phyloP scores from a whole-genome alignment of 2,888 invertebrate genomes.

The Limenitis camilla region DNA sequence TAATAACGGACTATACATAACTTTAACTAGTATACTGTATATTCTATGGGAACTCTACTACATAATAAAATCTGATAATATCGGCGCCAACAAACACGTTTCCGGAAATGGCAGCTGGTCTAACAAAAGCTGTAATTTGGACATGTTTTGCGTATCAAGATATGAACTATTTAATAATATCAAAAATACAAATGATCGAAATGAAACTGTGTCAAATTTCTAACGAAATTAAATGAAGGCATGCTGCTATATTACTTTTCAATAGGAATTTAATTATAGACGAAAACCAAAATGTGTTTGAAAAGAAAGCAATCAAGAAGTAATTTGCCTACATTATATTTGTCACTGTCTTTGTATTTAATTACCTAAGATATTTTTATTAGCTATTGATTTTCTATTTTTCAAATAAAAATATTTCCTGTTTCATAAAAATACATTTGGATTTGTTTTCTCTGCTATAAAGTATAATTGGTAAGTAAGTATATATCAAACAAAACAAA shows the following conservation, averaged over 20 bases:
- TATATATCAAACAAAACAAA: too few species aligned
- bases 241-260: too few species aligned
- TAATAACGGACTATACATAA: too few species aligned
- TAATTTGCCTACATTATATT: constrained; percentile 32
- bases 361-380: constrained; percentile 36
- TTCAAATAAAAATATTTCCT: too few species aligned
- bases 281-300: too few species aligned
- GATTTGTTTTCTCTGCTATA: too few species aligned
- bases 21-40: too few species aligned
- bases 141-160: background rate
- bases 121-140: constrained; percentile 24
- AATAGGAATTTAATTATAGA: too few species aligned
- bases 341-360: constrained; percentile 38
- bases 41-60: background rate
- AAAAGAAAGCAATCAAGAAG: background rate
- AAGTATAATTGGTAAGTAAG: too few species aligned
- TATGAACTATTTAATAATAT: background rate
- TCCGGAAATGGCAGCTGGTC: constrained; percentile 30
- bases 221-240: too few species aligned
- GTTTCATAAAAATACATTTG: too few species aligned
- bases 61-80: constrained; percentile 21
- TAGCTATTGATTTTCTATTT: constrained; percentile 27
- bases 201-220: background rate
- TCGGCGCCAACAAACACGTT: constrained; percentile 13
- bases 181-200: background rate